These are phyloP conservation scores for Eledona agricola DNA, from an alignment of 2,888 invertebrate genomes.

Conservation along the genomic window DNA sequence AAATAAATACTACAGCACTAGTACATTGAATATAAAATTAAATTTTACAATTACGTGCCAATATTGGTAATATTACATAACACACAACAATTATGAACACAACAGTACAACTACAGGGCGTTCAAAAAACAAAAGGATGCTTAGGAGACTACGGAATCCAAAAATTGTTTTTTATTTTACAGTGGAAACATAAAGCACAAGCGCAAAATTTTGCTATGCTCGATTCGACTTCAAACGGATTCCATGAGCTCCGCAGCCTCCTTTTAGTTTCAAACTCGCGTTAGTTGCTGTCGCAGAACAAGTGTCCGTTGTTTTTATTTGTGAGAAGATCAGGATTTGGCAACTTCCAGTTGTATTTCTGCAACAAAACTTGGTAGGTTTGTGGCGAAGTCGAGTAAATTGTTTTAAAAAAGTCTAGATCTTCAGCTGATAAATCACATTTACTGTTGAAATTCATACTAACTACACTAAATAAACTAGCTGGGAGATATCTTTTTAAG, in stretches of 20 bases:
- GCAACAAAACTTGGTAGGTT: constrained; percentile 53
- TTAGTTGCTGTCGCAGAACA: constrained; percentile 7
- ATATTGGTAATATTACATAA: too few relatives aligned
- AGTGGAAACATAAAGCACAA: too few relatives aligned
- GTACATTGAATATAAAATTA: background rate
- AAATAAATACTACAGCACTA: constrained; percentile 6
- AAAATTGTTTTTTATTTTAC: too few relatives aligned
- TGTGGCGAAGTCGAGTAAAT: constrained; percentile 55
- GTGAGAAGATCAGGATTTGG: constrained; percentile 43
- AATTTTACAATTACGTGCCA: constrained; percentile 1
- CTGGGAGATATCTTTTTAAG: constrained; percentile 51
- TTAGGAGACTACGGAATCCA: too few relatives aligned
- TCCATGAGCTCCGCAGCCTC: background rate
- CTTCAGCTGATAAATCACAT: constrained; percentile 51
- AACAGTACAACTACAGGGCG: too few relatives aligned
- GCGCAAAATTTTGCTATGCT: too few relatives aligned
- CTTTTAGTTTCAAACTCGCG: background rate
- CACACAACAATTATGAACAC: too few relatives aligned
- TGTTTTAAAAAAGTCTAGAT: constrained; percentile 55
- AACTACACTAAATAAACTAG: constrained; percentile 53
- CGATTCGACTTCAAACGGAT: background rate
- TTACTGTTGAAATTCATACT: constrained; percentile 52
- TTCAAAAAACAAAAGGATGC: too few relatives aligned
- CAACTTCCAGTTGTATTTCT: constrained; percentile 57
- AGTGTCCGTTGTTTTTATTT: constrained; percentile 26